phyloP scores from a whole-genome alignment of 2,113 vertebrate genomes.

The Platysternon megacephalum region DNA sequence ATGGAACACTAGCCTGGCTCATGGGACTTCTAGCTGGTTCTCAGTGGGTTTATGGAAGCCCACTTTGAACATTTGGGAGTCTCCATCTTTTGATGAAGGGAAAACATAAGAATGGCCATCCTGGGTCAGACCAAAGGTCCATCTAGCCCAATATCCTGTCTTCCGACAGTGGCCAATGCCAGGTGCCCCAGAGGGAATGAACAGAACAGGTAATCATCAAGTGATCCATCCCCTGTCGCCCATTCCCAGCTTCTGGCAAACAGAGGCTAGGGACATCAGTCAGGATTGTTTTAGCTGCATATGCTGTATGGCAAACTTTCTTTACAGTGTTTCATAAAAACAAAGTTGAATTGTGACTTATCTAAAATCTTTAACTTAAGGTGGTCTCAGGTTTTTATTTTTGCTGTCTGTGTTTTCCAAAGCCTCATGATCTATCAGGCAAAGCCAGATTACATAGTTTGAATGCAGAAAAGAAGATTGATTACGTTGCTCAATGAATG shows the following conservation, averaged over 20 bases:
- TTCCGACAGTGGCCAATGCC: too few relatives aligned
- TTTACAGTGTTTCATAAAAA: not conserved
- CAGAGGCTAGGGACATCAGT: not conserved
- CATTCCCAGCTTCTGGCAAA: too few relatives aligned
- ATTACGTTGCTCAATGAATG: not conserved
- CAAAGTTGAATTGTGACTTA: not conserved
- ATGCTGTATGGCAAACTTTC: not conserved
- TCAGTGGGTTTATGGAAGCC: not conserved
- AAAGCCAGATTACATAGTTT: not conserved
- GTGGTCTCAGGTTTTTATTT: not conserved
- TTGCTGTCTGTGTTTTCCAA: not conserved
- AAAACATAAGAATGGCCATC: not conserved
- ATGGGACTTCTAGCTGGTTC: not conserved
- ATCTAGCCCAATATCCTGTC: too few relatives aligned
- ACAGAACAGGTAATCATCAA: too few relatives aligned
- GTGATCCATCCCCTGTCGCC: too few relatives aligned
- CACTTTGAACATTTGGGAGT: not conserved
- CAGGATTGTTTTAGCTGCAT: not conserved
- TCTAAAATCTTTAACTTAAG: not conserved
- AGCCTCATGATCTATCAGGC: not conserved
- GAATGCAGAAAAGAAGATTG: not conserved
- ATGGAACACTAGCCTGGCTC: not conserved
- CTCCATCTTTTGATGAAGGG: not conserved
- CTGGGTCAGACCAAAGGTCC: too few relatives aligned
- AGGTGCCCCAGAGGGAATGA: too few relatives aligned